Evolutionary conservation across 2,888 invertebrate genomes (phyloP).

Genomic region (Choristoneura rosaceana): DNA sequence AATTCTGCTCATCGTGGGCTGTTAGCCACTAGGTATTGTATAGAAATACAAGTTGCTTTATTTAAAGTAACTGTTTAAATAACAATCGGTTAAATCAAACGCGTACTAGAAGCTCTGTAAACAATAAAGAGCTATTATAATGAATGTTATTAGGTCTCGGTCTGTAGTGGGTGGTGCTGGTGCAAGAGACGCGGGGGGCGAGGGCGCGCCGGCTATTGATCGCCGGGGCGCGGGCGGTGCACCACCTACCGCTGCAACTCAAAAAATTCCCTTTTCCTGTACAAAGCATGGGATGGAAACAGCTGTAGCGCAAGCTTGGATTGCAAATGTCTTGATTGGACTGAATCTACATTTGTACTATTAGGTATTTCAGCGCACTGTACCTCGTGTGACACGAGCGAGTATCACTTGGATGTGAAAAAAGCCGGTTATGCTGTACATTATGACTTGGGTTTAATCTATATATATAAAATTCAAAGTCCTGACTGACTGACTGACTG

Average conservation of each 20-base stretch:
- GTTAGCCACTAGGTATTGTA: too few relatives aligned
- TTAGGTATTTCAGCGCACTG: too few relatives aligned
- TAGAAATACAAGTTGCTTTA: too few relatives aligned
- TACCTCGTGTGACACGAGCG: too few relatives aligned
- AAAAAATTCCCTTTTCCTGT: constrained; percentile 54
- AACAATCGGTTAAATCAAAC: not conserved
- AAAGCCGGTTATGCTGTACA: too few relatives aligned
- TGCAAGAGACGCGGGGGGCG: constrained; percentile 47
- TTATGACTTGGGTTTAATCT: too few relatives aligned
- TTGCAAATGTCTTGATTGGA: not conserved
- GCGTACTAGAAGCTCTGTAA: not conserved
- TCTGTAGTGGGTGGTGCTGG: constrained; percentile 44
- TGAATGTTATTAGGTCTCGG: constrained; percentile 10
- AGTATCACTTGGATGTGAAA: too few relatives aligned
- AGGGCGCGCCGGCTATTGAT: constrained; percentile 66
- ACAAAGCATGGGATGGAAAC: not conserved
- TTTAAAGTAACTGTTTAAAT: too few relatives aligned
- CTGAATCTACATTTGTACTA: too few relatives aligned
- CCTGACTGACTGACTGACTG: too few relatives aligned
- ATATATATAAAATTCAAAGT: too few relatives aligned
- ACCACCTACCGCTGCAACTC: constrained; percentile 71
- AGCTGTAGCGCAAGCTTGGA: constrained; percentile 5
- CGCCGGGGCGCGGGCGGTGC: constrained; percentile 60
- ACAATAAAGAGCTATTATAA: constrained; percentile 15
- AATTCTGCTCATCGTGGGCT: too few relatives aligned